Percentiles rank a stretch among this genome's conserved stretches.
These are phyloP conservation scores for Proteles cristata DNA, from an alignment of 2,113 vertebrate genomes.

Conservation along the genomic window DNA sequence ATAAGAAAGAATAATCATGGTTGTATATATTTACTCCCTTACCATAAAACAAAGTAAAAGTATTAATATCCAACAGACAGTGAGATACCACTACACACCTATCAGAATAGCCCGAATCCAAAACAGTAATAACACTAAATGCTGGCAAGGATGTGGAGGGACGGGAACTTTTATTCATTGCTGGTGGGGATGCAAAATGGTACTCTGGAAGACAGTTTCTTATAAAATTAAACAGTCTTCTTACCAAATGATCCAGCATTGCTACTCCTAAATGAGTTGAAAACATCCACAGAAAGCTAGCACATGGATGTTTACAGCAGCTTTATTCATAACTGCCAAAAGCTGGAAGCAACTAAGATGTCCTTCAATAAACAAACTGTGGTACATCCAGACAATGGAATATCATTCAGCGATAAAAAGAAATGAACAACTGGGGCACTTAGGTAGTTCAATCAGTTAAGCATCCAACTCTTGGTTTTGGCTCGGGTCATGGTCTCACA, in stretches of 20 bases:
- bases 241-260: neutral
- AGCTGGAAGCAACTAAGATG: neutral
- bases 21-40: neutral
- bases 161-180: neutral
- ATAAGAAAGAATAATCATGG: conserved; percentile 14
- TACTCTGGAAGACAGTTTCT: conserved; percentile 16
- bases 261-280: neutral
- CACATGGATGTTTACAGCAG: neutral
- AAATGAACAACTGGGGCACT: neutral
- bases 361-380: conserved; percentile 31
- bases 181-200: neutral
- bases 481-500: too few relatives aligned
- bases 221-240: neutral
- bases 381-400: neutral
- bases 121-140: neutral
- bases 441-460: too few relatives aligned
- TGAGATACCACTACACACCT: neutral
- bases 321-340: neutral
- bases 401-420: neutral
- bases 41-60: conserved; percentile 36
- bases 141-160: neutral
- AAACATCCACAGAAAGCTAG: neutral
- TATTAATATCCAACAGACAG: neutral
- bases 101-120: neutral
- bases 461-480: too few relatives aligned